phyloP scores from a whole-genome alignment of 2,113 vertebrate species.

The Cryptotis parvus region DNA sequence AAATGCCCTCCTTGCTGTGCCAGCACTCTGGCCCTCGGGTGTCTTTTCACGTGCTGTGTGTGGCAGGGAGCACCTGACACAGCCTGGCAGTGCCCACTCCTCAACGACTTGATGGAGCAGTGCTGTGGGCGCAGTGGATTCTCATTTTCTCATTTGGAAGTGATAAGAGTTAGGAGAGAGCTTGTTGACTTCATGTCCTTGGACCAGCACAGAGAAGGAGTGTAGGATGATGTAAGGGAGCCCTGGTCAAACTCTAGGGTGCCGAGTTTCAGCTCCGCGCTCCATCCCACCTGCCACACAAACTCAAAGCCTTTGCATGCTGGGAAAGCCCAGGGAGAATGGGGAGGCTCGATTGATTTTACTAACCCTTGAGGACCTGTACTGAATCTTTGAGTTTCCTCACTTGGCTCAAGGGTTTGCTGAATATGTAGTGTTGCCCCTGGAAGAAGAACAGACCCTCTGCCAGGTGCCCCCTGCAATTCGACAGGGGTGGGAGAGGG shows the following conservation, averaged over 20 bases:
- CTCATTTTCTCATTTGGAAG: background rate
- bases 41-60: background rate
- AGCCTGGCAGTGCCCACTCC: too few relatives aligned
- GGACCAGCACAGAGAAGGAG: background rate
- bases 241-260: background rate
- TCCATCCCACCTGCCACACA: background rate
- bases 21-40: too few relatives aligned
- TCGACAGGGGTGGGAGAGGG: background rate
- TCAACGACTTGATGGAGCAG: background rate
- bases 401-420: constrained; percentile 33
- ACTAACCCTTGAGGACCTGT: background rate
- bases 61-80: background rate
- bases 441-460: background rate
- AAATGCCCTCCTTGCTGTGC: too few relatives aligned
- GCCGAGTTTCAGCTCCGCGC: background rate
- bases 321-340: constrained; percentile 31
- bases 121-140: background rate
- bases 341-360: background rate
- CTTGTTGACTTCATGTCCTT: too few relatives aligned
- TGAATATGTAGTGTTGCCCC: constrained; percentile 5
- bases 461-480: background rate
- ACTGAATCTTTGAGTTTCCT: background rate
- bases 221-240: background rate
- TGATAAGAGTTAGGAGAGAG: background rate
- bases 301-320: background rate